Evolutionary conservation across 1,140 invertebrate genomes (phyloP), one percentile per base, ranked within the genome.

Genomic region (Chelonus insularis): DNA sequence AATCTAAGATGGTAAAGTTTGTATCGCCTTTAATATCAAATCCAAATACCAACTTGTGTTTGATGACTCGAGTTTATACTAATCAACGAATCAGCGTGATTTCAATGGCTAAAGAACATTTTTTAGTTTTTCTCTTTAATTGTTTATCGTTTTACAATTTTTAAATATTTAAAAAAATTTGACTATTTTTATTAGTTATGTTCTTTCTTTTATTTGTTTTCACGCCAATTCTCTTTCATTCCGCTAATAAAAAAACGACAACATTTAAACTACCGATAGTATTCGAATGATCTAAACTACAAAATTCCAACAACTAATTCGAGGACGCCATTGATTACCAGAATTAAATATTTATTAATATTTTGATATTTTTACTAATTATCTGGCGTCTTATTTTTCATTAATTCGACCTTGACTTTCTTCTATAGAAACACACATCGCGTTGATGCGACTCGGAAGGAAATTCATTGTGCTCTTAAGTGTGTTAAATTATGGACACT

Each of bases 261-360:
- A 79, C 75, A 79, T 73, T 78, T 68, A 76, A 43, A 77, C 75
- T 72, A 78, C 70, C 70, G 71, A 72, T 70, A 74, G 69, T 75
- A 78, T 29, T 29, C 25, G 25, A 29, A 29, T 29, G 25, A 29
- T 29, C 25, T 4, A 29, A 29, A 29, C 25, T 29, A 29, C 25
- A 29, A 29, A 29, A 29, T 29, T 29, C 25, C 25, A 29, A 29
- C 25, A 29, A 29, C 25, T 29, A 29, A 29, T 29, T 29, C 25
- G 25, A 29, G 25, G 25, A 29, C 25, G 25, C 25, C 25, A 29
- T 29, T 29, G 7, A 29, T 29, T 29, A 29, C 25, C 25, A 29
- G 25, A 29, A 4, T 29, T 29, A n/a, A n/a, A n/a, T n/a, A n/a
- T n/a, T n/a, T n/a, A n/a, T n/a, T n/a, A n/a, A n/a, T 29, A 29